A percentile compares a stretch with the other conserved stretches of the same genome.
phyloP scores from a whole-genome alignment of 2,113 vertebrate genomes.

The Coryphaenoides rupestris region DNA sequence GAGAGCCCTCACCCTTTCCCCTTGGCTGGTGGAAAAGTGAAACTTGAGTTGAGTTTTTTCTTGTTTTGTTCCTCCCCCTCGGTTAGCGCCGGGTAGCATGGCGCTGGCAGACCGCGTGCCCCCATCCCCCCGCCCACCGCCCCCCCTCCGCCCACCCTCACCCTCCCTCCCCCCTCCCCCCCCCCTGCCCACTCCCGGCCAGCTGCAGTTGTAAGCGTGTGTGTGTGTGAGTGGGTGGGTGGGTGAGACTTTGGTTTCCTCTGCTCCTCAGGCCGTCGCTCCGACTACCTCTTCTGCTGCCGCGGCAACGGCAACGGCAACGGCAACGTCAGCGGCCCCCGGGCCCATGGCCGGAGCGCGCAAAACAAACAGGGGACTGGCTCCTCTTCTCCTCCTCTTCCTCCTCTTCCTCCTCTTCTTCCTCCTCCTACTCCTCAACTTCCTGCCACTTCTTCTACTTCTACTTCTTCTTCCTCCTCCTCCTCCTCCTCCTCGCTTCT shows the following conservation, averaged over 20 bases:
- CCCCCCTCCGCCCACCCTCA: slow-evolving; percentile 66
- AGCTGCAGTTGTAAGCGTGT: slow-evolving; percentile 76
- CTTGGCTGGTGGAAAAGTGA: slow-evolving; percentile 66
- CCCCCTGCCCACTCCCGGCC: slow-evolving; percentile 67
- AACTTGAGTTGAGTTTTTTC: slow-evolving; percentile 62
- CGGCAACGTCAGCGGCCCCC: slow-evolving; percentile 74
- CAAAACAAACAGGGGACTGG: slow-evolving; percentile 78
- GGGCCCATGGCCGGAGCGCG: slow-evolving; percentile 76
- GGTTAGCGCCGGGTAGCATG: slow-evolving; percentile 63
- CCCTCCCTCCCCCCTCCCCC: slow-evolving; percentile 67
- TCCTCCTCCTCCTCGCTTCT: slow-evolving; percentile 41
- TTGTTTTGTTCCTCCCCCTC: slow-evolving; percentile 63
- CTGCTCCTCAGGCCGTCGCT: slow-evolving; percentile 89
- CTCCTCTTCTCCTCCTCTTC: slow-evolving; percentile 58
- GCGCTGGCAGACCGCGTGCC: slow-evolving; percentile 69
- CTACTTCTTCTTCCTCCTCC: slow-evolving; percentile 8
- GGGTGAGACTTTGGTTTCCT: slow-evolving; percentile 90
- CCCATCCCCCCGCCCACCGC: slow-evolving; percentile 64
- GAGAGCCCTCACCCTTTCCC: slow-evolving; percentile 68
- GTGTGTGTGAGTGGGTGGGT: slow-evolving; percentile 84
- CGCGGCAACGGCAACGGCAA: slow-evolving; percentile 65
- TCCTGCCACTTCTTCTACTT: slow-evolving; percentile 6
- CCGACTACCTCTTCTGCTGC: slow-evolving; percentile 76
- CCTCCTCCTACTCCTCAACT: slow-evolving; percentile 40
- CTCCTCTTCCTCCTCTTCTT: slow-evolving; percentile 52